Base-by-base conservation (phyloP, 2,888 invertebrate species). In the Rhyacophila evoluta region DNA sequence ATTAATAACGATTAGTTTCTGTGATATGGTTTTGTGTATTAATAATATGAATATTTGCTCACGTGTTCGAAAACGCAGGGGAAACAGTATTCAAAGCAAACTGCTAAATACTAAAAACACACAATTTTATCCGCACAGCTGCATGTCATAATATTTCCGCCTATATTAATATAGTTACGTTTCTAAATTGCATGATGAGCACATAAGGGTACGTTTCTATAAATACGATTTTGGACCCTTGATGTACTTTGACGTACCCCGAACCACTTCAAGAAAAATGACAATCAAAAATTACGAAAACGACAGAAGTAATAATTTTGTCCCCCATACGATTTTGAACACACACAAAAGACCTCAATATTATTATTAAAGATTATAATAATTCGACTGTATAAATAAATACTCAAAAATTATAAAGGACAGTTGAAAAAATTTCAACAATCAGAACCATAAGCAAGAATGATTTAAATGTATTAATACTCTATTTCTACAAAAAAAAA, bases 41-140 rank as follows among this genome's bases (percentile, higher is more conserved):
- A n/a, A n/a, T n/a, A n/a, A n/a, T n/a, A n/a, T n/a, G n/a, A n/a
- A n/a, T n/a, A n/a, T n/a, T n/a, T n/a, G 19, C 55, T 55, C 55
- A 55, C 55, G 55, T 55, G 55, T 55, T 55, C 55, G 55, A 2
- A 55, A 55, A 55, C 19, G 5, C 55, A 55, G 19, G 19, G 55
- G 19, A 25, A 55, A 55, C 19, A 19, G 25, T 8, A n/a, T n/a
- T 10, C 19, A 41, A 41, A 41, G 70, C 69, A 29, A 33, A 41
- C 29, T 71, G 71, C 33, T 39, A 71, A 77, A 67, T 72, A 74
- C 72, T 70, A 27, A 75, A 41, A 79, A 79, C 77, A 79, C 73
- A 79, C 79, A 77, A 79, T 79, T 76, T 67, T 72, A 70, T 69
- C 39, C 79, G 79, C 76, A 36, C 79, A 79, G 79, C 79, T 79